Percentiles rank a stretch among this genome's conserved stretches.
Evolutionary conservation across 2,797 vertebrate species (phyloP).

Genomic region (Argentina silus): DNA sequence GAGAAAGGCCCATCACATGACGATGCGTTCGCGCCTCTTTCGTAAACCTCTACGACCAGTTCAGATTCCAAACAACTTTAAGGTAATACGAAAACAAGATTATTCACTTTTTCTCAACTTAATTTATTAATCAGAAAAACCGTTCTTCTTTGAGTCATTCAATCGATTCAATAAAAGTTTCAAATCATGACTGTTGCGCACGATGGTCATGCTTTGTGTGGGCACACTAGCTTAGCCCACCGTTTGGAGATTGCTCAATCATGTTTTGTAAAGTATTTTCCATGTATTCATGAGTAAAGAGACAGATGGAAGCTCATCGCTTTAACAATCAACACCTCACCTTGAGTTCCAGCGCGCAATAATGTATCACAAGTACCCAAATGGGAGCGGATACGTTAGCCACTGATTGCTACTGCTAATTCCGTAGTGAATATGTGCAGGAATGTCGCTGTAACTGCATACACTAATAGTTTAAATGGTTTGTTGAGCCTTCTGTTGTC

Average conservation of each 20-base stretch:
- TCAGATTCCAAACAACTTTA: conserved; percentile 59
- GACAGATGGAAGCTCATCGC: background rate
- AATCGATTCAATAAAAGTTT: background rate
- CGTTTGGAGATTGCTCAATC: background rate
- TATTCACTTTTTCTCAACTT: background rate
- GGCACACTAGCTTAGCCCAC: conserved; percentile 17
- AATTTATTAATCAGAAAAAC: background rate
- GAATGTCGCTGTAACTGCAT: background rate
- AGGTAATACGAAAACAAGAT: conserved; percentile 26
- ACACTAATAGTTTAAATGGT: background rate
- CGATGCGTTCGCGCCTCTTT: conserved; percentile 92
- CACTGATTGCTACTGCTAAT: background rate
- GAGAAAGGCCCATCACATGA: conserved; percentile 79
- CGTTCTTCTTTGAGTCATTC: background rate
- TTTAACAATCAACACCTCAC: background rate
- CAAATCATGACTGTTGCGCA: conserved; percentile 10
- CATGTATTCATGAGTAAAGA: background rate
- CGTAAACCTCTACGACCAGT: conserved; percentile 68
- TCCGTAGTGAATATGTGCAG: background rate
- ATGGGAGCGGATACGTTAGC: background rate
- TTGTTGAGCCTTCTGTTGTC: background rate
- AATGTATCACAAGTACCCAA: background rate
- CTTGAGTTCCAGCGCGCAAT: background rate
- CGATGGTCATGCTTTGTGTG: conserved; percentile 24
- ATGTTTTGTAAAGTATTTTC: background rate